phyloP scores from a whole-genome alignment of 2,113 vertebrate species.

The Sylvicapra grimmia region DNA sequence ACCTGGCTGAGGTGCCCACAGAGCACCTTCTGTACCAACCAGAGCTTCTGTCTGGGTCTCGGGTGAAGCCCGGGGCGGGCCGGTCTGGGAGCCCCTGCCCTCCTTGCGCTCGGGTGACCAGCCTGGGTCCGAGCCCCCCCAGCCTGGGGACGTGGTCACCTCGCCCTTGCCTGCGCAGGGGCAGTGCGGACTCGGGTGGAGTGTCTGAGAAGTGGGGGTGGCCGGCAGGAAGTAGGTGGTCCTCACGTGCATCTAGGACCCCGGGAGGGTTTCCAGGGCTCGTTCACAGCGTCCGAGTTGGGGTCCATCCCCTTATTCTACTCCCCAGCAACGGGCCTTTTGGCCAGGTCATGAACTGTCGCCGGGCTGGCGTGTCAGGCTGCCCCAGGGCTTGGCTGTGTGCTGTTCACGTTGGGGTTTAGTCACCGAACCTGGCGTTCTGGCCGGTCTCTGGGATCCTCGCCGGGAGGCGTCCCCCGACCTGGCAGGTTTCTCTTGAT shows the following conservation, averaged over 20 bases:
- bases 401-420: neutral
- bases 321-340: rapidly evolving
- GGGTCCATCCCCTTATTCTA: rapidly evolving
- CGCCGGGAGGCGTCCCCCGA: rapidly evolving
- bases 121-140: neutral
- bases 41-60: neutral
- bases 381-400: neutral
- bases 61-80: neutral
- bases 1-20: neutral
- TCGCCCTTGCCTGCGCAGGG: rapidly evolving
- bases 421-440: rapidly evolving
- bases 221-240: neutral
- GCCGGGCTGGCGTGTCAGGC: too few species aligned
- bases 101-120: too few species aligned
- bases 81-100: too few species aligned
- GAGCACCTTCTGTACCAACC: rapidly evolving
- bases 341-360: rapidly evolving
- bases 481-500: neutral
- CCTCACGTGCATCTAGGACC: rapidly evolving
- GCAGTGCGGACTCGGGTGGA: rapidly evolving
- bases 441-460: neutral
- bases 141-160: neutral
- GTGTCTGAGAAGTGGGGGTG: neutral
- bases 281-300: neutral
- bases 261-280: neutral